Conservation (phyloP, 2,888 invertebrate genomes). For the Auanema freiburgensis region DNA sequence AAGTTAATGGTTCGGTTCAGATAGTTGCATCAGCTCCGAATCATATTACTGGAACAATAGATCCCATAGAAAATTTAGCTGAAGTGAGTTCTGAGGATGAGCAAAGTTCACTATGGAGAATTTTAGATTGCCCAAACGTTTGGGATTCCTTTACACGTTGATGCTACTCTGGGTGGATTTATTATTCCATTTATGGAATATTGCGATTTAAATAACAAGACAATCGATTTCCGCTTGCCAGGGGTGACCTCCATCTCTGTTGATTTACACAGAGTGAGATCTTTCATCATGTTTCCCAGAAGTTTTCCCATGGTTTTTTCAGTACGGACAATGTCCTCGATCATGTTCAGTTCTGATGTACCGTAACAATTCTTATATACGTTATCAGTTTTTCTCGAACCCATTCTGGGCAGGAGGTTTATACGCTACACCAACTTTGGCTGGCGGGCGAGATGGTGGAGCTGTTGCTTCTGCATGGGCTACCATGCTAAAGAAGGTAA, state of each 20-base stretch:
- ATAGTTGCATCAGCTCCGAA: constrained; percentile 91
- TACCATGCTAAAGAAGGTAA: constrained; percentile 66
- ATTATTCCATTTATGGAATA: constrained; percentile 85
- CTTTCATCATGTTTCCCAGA: neutral
- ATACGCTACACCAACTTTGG: constrained; percentile 87
- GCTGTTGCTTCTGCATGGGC: constrained; percentile 58
- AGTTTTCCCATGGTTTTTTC: constrained; percentile 53
- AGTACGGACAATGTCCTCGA: constrained; percentile 96
- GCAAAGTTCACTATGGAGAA: too few species aligned
- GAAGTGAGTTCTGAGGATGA: constrained; percentile 68
- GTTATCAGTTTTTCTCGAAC: constrained; percentile 86
- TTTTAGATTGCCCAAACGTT: constrained; percentile 69
- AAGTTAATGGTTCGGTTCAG: constrained; percentile 68
- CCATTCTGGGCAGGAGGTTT: constrained; percentile 90
- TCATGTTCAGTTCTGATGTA: constrained; percentile 91
- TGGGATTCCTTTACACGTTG: constrained; percentile 91
- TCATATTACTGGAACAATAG: constrained; percentile 94
- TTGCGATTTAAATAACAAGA: constrained; percentile 79
- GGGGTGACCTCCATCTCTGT: constrained; percentile 95
- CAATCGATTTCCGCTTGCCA: constrained; percentile 81
- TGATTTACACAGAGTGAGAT: constrained; percentile 73
- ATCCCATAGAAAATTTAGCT: constrained; percentile 83
- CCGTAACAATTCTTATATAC: constrained; percentile 76
- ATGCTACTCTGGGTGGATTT: constrained; percentile 95
- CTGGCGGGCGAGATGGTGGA: constrained; percentile 72